A percentile compares a stretch with the other conserved stretches of the same genome.
These are phyloP conservation scores for Apodemia zela DNA, from an alignment of 2,888 invertebrate genomes.

Conservation along the genomic window DNA sequence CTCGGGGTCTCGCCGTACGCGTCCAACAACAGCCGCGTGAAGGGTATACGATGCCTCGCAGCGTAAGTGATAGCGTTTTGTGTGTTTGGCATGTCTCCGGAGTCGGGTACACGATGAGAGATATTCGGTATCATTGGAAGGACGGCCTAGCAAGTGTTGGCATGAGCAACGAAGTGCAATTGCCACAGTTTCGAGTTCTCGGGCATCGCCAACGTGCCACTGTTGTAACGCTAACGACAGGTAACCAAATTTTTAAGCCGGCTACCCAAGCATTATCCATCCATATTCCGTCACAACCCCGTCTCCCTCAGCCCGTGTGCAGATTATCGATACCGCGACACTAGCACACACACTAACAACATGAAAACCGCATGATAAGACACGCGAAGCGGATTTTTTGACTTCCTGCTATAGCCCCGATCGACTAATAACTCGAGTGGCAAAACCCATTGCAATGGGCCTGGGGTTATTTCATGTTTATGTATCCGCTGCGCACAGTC, in stretches of 20 bases:
- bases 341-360: conserved; percentile 72
- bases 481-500: conserved; percentile 86
- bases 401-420: conserved; percentile 65
- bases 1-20: conserved; percentile 46
- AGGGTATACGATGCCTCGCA: conserved; percentile 64
- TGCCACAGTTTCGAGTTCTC: conserved; percentile 97
- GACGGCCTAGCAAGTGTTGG: conserved; percentile 95
- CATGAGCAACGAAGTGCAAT: conserved; percentile 96
- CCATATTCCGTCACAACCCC: conserved; percentile 68
- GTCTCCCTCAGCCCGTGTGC: conserved; percentile 75
- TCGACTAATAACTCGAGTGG: conserved; percentile 69
- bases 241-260: conserved; percentile 80
- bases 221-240: conserved; percentile 97
- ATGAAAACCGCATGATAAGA: conserved; percentile 67
- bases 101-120: conserved; percentile 99
- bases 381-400: conserved; percentile 64
- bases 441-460: conserved; percentile 80
- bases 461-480: conserved; percentile 73
- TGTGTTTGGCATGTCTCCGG: conserved; percentile 81
- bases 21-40: conserved; percentile 49
- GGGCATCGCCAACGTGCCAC: conserved; percentile 97
- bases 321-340: conserved; percentile 66
- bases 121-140: conserved; percentile 98
- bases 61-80: conserved; percentile 81
- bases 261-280: conserved; percentile 65